phyloP scores from a whole-genome alignment of 2,113 vertebrate genomes.

The Hyperopisus bebe region DNA sequence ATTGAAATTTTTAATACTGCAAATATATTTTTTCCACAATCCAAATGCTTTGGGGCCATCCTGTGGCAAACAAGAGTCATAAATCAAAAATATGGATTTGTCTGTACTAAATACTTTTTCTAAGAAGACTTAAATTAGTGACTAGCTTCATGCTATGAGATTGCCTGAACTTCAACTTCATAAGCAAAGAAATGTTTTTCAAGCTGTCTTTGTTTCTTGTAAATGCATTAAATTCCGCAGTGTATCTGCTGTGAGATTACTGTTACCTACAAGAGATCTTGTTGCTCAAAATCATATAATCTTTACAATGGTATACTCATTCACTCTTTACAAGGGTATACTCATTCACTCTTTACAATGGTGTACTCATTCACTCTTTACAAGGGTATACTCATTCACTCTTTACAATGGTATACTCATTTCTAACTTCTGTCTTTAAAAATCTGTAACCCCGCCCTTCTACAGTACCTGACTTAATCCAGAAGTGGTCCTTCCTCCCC shows the following conservation, averaged over 20 bases:
- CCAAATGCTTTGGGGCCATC: slow-evolving; percentile 26
- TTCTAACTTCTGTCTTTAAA: neutral
- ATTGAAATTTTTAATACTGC: slow-evolving; percentile 16
- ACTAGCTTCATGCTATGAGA: slow-evolving; percentile 3
- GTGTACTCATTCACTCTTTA: neutral
- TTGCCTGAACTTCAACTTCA: neutral
- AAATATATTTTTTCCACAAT: slow-evolving; percentile 34
- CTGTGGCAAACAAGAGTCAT: slow-evolving; percentile 33
- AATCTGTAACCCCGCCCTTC: neutral
- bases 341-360: too few species aligned
- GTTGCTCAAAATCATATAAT: neutral
- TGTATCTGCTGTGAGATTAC: neutral
- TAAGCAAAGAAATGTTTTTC: neutral
- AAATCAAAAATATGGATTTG: slow-evolving; percentile 33
- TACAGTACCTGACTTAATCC: neutral
- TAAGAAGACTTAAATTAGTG: slow-evolving; percentile 13
- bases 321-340: neutral
- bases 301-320: neutral
- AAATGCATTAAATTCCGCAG: neutral
- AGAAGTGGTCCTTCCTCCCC: neutral
- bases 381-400: neutral
- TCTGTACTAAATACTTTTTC: slow-evolving; percentile 2
- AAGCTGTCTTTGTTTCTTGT: neutral
- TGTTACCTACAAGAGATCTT: neutral
- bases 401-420: neutral